phyloP scores from a whole-genome alignment of 2,797 vertebrate species.

The Numenius phaeopus region DNA sequence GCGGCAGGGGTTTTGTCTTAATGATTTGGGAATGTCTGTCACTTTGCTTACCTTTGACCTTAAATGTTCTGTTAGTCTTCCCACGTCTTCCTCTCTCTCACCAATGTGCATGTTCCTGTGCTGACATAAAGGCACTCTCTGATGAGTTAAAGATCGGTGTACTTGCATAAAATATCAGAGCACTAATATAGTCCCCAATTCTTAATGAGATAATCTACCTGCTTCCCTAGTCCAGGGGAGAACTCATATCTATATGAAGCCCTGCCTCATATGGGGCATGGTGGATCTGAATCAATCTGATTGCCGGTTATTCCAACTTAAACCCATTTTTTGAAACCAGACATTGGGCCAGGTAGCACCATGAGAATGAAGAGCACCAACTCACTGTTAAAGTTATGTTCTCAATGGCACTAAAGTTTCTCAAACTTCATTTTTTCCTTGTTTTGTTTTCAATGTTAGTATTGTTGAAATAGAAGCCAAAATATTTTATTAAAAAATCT shows the following conservation, averaged over 20 bases:
- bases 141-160: neutral
- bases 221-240: neutral
- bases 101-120: fast-evolving
- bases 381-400: neutral
- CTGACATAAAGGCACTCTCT: neutral
- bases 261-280: neutral
- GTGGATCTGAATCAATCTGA: neutral
- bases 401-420: neutral
- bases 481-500: neutral
- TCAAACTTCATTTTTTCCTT: neutral
- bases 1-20: constrained; percentile 43
- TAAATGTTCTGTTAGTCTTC: neutral
- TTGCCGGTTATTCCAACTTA: neutral
- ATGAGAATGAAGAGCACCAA: neutral
- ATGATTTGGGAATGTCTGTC: constrained; percentile 41
- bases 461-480: neutral
- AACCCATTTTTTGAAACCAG: neutral
- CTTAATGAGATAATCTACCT: neutral
- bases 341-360: neutral
- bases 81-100: neutral
- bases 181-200: neutral
- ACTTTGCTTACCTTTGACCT: neutral
- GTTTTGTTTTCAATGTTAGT: neutral
- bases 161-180: neutral
- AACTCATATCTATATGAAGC: neutral